phyloP scores from a whole-genome alignment of 1,140 invertebrate genomes.

The Tetramorium alpestre region DNA sequence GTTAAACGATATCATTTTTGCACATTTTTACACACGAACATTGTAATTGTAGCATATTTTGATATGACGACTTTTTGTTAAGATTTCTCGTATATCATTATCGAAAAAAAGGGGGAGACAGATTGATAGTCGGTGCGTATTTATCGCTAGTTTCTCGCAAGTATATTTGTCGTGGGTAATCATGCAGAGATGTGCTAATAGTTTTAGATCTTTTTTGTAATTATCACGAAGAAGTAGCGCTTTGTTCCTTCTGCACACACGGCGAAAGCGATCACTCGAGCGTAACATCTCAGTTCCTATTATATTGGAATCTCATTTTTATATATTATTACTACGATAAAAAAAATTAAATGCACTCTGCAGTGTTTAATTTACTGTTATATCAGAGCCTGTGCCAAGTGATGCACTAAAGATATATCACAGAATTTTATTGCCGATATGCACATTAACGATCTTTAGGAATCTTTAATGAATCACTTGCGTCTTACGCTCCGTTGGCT shows the following conservation, averaged over 20 bases:
- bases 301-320: conserved; percentile 44
- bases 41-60: conserved; percentile 55
- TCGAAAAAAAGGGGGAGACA: background rate
- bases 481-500: background rate
- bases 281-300: conserved; percentile 46
- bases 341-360: conserved; percentile 14
- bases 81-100: background rate
- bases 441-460: conserved; percentile 7
- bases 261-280: background rate
- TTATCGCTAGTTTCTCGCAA: conserved; percentile 19
- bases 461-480: conserved; percentile 50
- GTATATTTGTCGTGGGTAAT: conserved; percentile 7
- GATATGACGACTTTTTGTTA: conserved; percentile 38
- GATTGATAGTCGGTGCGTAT: background rate
- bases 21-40: conserved; percentile 74
- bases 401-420: conserved; percentile 73
- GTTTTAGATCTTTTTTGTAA: background rate
- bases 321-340: background rate
- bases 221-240: background rate
- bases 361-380: conserved; percentile 42
- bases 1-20: conserved; percentile 78
- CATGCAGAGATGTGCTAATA: background rate
- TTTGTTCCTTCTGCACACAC: background rate
- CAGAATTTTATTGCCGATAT: background rate
- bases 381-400: conserved; percentile 76